Conservation (phyloP, 2,888 invertebrate genomes). For the Metacarcinus magister region DNA sequence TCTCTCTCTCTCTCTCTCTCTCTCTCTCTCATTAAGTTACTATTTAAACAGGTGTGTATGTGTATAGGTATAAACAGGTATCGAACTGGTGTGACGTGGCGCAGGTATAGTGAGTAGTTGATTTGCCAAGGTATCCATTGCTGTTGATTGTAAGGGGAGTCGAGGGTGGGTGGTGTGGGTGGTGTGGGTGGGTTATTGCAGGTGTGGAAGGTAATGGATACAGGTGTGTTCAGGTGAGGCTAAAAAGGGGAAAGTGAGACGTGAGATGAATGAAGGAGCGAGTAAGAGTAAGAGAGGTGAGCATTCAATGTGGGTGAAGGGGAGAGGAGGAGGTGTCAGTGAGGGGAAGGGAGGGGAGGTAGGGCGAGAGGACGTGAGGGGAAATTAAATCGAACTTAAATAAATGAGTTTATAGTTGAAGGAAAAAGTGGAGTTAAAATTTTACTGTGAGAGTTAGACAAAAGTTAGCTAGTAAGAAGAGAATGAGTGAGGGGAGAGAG, state of each 20-base stretch:
- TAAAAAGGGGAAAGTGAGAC: too few relatives aligned
- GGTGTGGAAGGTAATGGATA: too few relatives aligned
- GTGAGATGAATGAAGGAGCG: too few relatives aligned
- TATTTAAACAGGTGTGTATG: too few relatives aligned
- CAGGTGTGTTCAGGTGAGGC: conserved; percentile 1
- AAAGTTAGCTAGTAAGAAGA: not conserved
- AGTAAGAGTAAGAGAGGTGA: not conserved
- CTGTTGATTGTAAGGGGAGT: too few relatives aligned
- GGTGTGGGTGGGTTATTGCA: too few relatives aligned
- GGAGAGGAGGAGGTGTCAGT: not conserved
- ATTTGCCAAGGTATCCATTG: too few relatives aligned
- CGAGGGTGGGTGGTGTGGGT: too few relatives aligned
- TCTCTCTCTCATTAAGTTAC: not conserved
- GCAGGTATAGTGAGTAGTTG: not conserved
- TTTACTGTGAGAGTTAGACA: too few relatives aligned
- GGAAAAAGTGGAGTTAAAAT: not conserved
- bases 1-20: too few relatives aligned
- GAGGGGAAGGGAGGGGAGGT: not conserved
- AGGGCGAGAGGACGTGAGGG: not conserved
- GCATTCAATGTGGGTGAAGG: not conserved
- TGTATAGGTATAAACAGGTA: not conserved
- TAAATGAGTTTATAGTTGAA: too few relatives aligned
- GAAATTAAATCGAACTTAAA: not conserved
- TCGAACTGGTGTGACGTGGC: not conserved
- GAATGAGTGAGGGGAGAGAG: not conserved